Conservation (phyloP, 1,140 invertebrate genomes). For the Rhopalosiphum padi region DNA sequence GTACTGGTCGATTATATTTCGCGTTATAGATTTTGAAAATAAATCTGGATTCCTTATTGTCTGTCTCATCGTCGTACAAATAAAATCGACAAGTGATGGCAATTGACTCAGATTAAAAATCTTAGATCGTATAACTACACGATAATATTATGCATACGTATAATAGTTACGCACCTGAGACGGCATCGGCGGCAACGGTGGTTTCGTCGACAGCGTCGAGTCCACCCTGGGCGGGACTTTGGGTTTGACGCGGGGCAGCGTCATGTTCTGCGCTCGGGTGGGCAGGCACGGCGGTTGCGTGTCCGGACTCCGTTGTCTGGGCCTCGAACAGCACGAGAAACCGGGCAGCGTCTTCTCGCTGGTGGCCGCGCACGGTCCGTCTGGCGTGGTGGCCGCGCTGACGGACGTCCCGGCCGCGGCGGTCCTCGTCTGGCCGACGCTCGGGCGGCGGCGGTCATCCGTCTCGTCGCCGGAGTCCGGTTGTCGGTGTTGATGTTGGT, state of each 20-base stretch:
- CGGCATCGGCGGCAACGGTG: conserved; percentile 74
- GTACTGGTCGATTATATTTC: too few species aligned
- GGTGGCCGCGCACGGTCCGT: conserved; percentile 19
- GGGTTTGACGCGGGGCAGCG: conserved; percentile 46
- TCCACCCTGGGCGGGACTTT: conserved; percentile 54
- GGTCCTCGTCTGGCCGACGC: background rate
- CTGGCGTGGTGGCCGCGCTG: conserved; percentile 32
- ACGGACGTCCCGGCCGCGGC: background rate
- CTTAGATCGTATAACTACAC: background rate
- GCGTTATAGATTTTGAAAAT: too few species aligned
- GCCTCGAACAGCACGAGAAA: conserved; percentile 60
- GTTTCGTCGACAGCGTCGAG: conserved; percentile 65
- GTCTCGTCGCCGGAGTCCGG: background rate
- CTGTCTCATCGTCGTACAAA: too few species aligned
- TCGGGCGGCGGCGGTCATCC: background rate
- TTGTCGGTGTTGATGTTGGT: background rate
- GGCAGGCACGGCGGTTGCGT: conserved; percentile 67
- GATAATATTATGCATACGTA: background rate
- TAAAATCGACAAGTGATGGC: too few species aligned
- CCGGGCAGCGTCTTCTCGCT: conserved; percentile 37
- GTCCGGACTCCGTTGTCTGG: conserved; percentile 59
- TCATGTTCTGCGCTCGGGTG: conserved; percentile 46
- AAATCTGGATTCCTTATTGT: too few species aligned
- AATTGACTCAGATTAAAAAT: background rate
- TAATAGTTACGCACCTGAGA: conserved; percentile 67